Percentiles rank a stretch among this genome's conserved stretches.
phyloP scores from a whole-genome alignment of 2,113 vertebrate genomes.

The Sialia sialis region DNA sequence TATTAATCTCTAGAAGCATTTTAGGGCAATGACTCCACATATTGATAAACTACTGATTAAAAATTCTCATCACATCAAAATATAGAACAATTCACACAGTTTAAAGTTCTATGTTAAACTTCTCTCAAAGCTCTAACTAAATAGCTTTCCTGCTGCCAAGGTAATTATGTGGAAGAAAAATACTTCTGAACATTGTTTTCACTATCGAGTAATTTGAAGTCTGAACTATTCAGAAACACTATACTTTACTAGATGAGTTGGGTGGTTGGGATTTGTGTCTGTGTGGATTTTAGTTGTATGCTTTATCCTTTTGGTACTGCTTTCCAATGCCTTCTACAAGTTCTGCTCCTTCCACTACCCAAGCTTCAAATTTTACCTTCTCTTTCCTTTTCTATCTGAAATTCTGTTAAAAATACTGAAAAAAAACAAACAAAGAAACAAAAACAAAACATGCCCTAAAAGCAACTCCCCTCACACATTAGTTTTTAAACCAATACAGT shows the following conservation, averaged over 20 bases:
- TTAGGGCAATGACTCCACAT: background rate
- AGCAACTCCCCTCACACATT: accelerated
- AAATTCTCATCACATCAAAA: background rate
- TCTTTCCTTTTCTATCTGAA: background rate
- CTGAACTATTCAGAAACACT: background rate
- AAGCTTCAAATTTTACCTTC: background rate
- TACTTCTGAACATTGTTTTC: background rate
- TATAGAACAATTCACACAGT: background rate
- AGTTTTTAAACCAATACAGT: background rate
- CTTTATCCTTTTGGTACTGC: background rate
- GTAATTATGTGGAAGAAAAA: background rate
- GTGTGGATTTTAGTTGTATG: background rate
- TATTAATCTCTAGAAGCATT: background rate
- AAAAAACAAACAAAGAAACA: background rate
- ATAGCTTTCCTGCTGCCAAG: background rate
- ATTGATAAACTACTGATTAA: background rate
- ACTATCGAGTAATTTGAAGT: background rate
- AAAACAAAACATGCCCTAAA: background rate
- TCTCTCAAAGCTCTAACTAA: background rate
- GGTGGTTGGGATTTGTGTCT: background rate
- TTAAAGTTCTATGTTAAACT: background rate
- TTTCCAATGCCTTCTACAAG: background rate
- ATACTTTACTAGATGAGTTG: background rate
- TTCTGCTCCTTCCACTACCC: background rate
- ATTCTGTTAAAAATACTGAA: accelerated